Evolutionary conservation across 2,888 invertebrate genomes (phyloP).

Genomic region (Drosophila macrothrix): DNA sequence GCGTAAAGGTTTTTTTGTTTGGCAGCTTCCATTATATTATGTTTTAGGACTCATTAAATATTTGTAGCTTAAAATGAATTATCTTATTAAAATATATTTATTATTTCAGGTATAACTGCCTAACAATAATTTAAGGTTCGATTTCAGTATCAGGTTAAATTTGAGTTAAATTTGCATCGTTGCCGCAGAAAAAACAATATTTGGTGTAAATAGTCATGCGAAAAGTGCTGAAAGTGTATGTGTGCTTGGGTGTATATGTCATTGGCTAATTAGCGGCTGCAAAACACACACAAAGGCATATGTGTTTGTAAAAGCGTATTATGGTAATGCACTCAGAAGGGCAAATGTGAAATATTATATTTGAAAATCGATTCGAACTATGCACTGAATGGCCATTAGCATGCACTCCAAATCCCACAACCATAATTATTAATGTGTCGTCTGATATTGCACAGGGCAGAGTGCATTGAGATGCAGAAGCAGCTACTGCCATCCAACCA

Average conservation of each 20-base stretch:
- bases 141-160: conserved; percentile 21
- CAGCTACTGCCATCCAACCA: not conserved
- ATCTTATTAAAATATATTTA: not conserved
- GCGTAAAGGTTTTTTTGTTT: not conserved
- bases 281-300: conserved; percentile 28
- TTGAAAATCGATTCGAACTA: conserved; percentile 69
- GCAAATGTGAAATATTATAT: conserved; percentile 53
- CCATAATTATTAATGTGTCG: conserved; percentile 74
- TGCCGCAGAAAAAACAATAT: conserved; percentile 36
- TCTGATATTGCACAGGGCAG: conserved; percentile 23
- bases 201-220: conserved; percentile 8
- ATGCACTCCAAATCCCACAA: conserved; percentile 69
- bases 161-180: conserved; percentile 23
- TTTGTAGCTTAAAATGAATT: not conserved
- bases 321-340: conserved; percentile 61
- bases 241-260: conserved; percentile 26
- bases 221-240: not conserved
- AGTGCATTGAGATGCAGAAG: conserved; percentile 7
- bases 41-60: not conserved
- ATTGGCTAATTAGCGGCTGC: conserved; percentile 54
- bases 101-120: not conserved
- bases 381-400: conserved; percentile 68
- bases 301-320: conserved; percentile 43
- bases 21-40: not conserved
- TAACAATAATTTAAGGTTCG: conserved; percentile 13